Evolutionary conservation across 2,888 invertebrate genomes (phyloP), one percentile per base, ranked within the genome.

Genomic region (Mellilla xanthometata): DNA sequence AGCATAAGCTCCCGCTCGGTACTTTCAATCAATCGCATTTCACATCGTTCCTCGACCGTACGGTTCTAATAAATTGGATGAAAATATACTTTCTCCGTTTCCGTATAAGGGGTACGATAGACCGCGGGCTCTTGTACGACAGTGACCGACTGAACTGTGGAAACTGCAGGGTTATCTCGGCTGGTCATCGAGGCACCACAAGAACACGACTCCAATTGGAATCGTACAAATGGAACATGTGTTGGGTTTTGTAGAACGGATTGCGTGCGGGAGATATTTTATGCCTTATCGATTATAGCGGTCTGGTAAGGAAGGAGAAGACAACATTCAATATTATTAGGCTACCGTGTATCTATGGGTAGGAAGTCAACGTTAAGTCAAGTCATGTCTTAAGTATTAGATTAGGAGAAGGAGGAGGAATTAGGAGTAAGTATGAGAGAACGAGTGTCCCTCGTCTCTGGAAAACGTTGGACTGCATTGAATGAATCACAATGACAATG

Each of bases 91-190:
- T 83, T 82, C 83, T 69, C 79, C 56, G 29, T 45, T 50, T 42
- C 81, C 79, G 62, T 80, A 66, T 73, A 74, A 7, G 60, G 72
- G 78, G 69, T 65, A 69, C 60, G 62, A 65, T 60, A 67, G 72
- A 64, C 70, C 72, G 68, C 58, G 65, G 70, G 67, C 62, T 65
- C 75, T 72, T 75, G 74, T 72, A 70, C 64, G 70, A 70, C 69
- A 67, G 65, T 77, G 77, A 70, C 80, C 80, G 61, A 72, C 60
- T 80, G 81, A 79, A 77, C 82, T 64, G 52, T 63, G 67, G 74
- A 68, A 71, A 71, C 62, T 56, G 28, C 58, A 56, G 66, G 82
- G 82, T 76, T 80, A 83, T 81, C 83, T 45, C 19, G 28, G 33
- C 24, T 58, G 70, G 73, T 68, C 77, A 80, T 80, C 76, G 35